Base-by-base conservation (phyloP, 2,888 invertebrate genomes). In the Neocrepidodera transversa region DNA sequence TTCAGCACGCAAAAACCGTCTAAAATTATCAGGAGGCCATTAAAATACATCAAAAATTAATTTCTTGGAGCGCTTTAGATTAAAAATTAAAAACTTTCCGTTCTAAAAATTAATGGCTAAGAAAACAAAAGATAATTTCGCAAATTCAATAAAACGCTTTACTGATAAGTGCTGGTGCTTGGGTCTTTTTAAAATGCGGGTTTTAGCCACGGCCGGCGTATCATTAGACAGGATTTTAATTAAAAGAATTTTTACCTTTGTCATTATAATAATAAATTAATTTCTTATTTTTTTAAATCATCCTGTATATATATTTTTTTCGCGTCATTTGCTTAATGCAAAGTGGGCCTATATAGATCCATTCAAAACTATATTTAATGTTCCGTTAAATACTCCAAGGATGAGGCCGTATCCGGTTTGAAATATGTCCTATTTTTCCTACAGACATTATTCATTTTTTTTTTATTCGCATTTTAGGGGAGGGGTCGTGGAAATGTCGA, bases 91-190 rank as follows among this genome's bases (percentile, higher is more conserved):
- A 66, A 78, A 78, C 74, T 77, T 77, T 75, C 73, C 75, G 74
- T 72, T 73, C 71, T 71, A 73, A 75, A 76, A 77, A 77, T 78
- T 77, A 78, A 78, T 78, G 78, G 77, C 70, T 76, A 77, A 78
- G 78, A 78, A 78, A 78, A 78, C 77, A 76, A 75, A 72, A 78
- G 78, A 78, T 78, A 78, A 78, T 78, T 77, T 72, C 70, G 68
- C 67, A 75, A 77, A 77, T 78, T 76, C 78, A 76, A 78, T 78
- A 76, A 75, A 73, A 74, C 68, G 70, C 70, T 59, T n/a, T 63
- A 63, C 64, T 65, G 68, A 69, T 69, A 69, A 70, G 67, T 66
- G 53, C 59, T 62, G 50, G n/a, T n/a, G n/a, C n/a, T n/a, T 11
- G 26, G 45, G 6, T 28, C 45, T 45, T 18, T 23, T 28, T 14